Base-by-base conservation (phyloP, 2,113 vertebrate genomes). In the Uropsilus gracilis region DNA sequence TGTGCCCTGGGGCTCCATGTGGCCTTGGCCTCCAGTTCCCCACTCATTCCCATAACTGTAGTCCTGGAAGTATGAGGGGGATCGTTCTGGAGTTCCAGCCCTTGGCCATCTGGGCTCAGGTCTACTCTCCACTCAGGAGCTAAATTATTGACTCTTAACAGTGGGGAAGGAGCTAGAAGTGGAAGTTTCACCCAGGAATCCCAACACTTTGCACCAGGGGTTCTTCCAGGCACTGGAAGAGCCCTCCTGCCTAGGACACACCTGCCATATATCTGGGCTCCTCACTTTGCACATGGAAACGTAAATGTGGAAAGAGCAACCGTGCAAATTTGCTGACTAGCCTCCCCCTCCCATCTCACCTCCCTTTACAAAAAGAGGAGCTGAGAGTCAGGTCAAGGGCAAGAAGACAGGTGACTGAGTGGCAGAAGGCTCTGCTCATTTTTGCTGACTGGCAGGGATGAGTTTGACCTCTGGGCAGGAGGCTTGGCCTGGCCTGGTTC, bases 31-130 rank as follows among this genome's bases (percentile, higher is more conserved):
- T 73, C 6, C 1, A 2, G 20, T 44, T 22, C 26, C 39, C 39
- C 26, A 3, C 18, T 4, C 6, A 39, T 11, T 64, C 57, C 50
- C 1, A 0, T 8, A 59, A 42, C 22, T 55, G 8, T 1, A 1
- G 66, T 50, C 77, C 14, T 0, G 4, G 69, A 26, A 63, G 63
- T 46, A 14, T 1, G 39, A 55, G 66, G 39, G 0, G 13, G 20
- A 3, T 5, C 0, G 1, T 14, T 28, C 44, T 6, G 6, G 53
- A 30, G 5, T 0, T 4, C 26, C 0, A 4, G 28, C 22, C 28
- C 20, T 6, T 28, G 1, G 57, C 34, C 2, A 0, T 22, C 72
- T 66, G 0, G 0, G 86, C 71, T 20, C 2, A 12, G 34, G 46
- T 34, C 37, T 12, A 3, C 73, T 63, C 48, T 26, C 10, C 50